These are phyloP conservation scores for Dasyornis broadbenti DNA, from an alignment of 2,113 vertebrate genomes.

Conservation along the genomic window DNA sequence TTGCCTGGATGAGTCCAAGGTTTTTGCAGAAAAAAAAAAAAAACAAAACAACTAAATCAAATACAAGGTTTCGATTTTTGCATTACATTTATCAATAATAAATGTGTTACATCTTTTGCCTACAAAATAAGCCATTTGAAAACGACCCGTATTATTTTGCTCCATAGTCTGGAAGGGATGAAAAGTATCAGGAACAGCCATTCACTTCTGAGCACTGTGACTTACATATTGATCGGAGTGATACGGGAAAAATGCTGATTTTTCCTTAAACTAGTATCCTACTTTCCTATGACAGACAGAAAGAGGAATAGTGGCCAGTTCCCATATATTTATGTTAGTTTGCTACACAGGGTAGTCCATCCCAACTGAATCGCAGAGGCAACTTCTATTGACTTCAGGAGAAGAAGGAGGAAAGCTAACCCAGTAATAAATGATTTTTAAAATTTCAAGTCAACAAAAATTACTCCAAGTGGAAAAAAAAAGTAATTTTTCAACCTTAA, in stretches of 20 bases:
- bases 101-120: no score
- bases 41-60: neutral
- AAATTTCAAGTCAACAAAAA: neutral
- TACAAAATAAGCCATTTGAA: no score
- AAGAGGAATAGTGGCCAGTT: neutral
- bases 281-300: neutral
- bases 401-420: neutral
- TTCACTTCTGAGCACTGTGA: neutral
- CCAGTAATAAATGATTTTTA: neutral
- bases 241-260: neutral
- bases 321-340: neutral
- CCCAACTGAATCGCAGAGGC: neutral
- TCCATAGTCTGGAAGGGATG: neutral
- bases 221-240: neutral
- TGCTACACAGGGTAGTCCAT: neutral
- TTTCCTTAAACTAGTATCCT: neutral
- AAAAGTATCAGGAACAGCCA: neutral
- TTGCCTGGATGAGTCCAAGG: neutral
- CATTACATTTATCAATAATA: neutral
- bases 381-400: neutral
- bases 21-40: neutral
- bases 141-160: neutral
- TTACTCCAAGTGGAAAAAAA: neutral
- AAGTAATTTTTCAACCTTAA: neutral
- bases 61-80: neutral